Conservation (phyloP, 2,888 invertebrate species). For the Limnephilus auricula region DNA sequence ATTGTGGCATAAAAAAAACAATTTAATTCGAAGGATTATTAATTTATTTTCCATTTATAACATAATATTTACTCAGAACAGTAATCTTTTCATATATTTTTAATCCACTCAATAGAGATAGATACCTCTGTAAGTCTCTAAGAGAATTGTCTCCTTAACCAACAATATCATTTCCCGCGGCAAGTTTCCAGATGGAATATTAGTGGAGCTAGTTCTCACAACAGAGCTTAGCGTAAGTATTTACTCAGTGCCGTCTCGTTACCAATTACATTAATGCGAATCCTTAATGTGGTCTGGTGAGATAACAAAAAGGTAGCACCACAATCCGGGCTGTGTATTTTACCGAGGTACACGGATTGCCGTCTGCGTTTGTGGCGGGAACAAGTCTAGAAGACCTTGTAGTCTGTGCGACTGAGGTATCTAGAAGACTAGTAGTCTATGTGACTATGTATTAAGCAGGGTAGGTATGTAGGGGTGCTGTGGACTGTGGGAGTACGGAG, state of each 20-base stretch:
- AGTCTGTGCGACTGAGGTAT: not conserved
- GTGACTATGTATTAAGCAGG: not conserved
- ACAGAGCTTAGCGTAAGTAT: constrained; percentile 31
- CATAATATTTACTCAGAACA: not conserved
- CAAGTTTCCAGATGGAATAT: not conserved
- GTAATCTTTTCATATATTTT: not conserved
- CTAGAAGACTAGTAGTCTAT: not conserved
- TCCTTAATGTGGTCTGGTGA: constrained; percentile 54
- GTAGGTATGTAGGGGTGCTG: not conserved
- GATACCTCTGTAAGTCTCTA: not conserved
- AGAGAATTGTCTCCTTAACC: not conserved
- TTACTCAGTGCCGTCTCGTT: constrained; percentile 32
- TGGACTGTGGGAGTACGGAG: not conserved
- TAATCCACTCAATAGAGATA: not conserved
- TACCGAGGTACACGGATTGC: constrained; percentile 35
- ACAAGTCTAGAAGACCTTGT: not conserved
- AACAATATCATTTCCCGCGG: constrained; percentile 13
- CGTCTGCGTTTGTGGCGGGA: constrained; percentile 48
- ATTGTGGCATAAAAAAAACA: too few relatives aligned
- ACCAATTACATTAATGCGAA: constrained; percentile 63
- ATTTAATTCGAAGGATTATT: too few relatives aligned
- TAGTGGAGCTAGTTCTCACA: constrained; percentile 2
- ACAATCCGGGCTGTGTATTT: constrained; percentile 51
- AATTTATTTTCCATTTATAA: too few relatives aligned
- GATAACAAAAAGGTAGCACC: constrained; percentile 59